phyloP scores from a whole-genome alignment of 2,888 invertebrate genomes.

The Drymonia ruficornis region DNA sequence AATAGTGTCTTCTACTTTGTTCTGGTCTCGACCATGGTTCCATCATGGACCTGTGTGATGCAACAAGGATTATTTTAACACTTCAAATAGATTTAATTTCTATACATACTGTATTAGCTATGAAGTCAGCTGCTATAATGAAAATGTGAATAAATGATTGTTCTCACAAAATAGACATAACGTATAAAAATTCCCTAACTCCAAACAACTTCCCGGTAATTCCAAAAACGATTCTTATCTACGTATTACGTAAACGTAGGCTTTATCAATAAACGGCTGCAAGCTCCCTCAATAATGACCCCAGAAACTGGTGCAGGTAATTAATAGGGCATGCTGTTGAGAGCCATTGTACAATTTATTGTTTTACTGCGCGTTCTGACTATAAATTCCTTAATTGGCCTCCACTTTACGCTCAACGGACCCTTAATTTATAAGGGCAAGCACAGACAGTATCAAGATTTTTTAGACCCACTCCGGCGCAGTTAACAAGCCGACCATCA shows the following conservation, averaged over 20 bases:
- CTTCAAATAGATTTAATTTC: no score
- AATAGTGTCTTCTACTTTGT: no score
- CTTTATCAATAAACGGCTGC: constrained; percentile 38
- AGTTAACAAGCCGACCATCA: constrained; percentile 64
- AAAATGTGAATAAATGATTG: no score
- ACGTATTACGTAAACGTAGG: constrained; percentile 18
- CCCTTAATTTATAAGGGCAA: constrained; percentile 80
- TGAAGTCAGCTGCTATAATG: no score
- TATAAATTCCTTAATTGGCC: constrained; percentile 81
- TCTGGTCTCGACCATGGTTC: no score
- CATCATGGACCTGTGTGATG: no score
- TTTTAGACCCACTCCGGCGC: constrained; percentile 47
- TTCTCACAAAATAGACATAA: not conserved
- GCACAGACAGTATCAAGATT: constrained; percentile 66
- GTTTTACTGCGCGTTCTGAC: constrained; percentile 77
- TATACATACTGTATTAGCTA: no score
- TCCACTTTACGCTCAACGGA: constrained; percentile 71
- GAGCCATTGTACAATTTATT: constrained; percentile 79
- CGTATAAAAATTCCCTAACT: not conserved
- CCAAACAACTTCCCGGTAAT: constrained; percentile 9
- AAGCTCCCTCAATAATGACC: constrained; percentile 43
- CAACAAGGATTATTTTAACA: no score
- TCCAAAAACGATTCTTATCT: constrained; percentile 13
- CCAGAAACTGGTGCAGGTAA: constrained; percentile 65
- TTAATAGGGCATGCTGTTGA: constrained; percentile 73